These are phyloP conservation scores for Plemyria rubiginata DNA, from an alignment of 2,888 invertebrate genomes.

Conservation along the genomic window DNA sequence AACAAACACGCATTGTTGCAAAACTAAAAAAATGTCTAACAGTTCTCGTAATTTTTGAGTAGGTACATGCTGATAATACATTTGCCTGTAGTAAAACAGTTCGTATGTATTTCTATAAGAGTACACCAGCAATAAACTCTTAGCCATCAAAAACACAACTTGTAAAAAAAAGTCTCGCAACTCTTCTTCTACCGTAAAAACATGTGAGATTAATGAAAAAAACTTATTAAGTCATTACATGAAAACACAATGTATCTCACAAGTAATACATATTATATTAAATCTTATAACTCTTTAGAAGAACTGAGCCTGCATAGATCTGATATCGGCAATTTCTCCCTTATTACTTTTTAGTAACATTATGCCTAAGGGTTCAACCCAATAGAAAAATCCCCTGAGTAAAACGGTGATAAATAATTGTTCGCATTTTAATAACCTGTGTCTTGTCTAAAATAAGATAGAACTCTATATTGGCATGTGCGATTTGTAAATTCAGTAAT, in stretches of 20 bases:
- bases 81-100: not conserved
- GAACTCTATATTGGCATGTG: slow-evolving; percentile 5
- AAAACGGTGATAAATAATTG: not conserved
- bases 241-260: too few species aligned
- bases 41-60: too few species aligned
- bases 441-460: not conserved
- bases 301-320: not conserved
- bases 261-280: too few species aligned
- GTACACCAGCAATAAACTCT: too few species aligned
- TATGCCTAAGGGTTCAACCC: not conserved
- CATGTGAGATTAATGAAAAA: too few species aligned
- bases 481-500: slow-evolving; percentile 1
- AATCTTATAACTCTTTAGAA: too few species aligned
- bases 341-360: not conserved
- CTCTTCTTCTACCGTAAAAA: too few species aligned
- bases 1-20: slow-evolving; percentile 25
- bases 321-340: not conserved
- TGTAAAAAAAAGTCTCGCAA: too few species aligned
- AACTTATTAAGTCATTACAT: too few species aligned
- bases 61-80: too few species aligned
- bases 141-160: too few species aligned
- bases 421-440: not conserved
- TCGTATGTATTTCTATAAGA: not conserved
- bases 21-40: slow-evolving; percentile 2
- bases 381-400: not conserved